These are phyloP conservation scores for Sebastes oblongus DNA, from an alignment of 2,797 vertebrate genomes.

Conservation along the genomic window DNA sequence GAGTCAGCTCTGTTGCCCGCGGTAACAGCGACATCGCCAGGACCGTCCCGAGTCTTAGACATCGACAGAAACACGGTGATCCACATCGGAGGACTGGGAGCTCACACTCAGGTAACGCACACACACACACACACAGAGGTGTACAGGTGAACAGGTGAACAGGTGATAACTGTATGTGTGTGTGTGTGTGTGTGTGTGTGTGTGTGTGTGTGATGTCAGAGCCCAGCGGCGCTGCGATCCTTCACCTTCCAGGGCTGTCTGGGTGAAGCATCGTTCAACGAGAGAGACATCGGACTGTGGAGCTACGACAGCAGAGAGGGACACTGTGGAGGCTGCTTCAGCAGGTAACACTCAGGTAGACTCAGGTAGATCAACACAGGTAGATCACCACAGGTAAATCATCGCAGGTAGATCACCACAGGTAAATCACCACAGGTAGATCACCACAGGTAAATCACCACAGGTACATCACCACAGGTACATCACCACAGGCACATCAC, in stretches of 20 bases:
- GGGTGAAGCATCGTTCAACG: constrained; percentile 89
- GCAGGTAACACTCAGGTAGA: constrained; percentile 81
- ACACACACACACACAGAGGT: neutral
- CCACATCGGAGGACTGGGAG: constrained; percentile 89
- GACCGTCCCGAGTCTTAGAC: constrained; percentile 85
- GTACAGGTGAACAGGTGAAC: neutral
- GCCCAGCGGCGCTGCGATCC: constrained; percentile 81
- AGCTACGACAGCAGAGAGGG: constrained; percentile 90
- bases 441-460: too few relatives aligned
- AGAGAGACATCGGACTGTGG: constrained; percentile 91
- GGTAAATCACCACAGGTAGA: too few relatives aligned
- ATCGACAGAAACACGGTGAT: constrained; percentile 87
- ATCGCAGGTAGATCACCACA: too few relatives aligned
- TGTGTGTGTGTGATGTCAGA: constrained; percentile 68
- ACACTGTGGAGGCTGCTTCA: constrained; percentile 90
- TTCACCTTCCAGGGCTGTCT: constrained; percentile 91
- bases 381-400: too few relatives aligned
- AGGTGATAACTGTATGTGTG: neutral
- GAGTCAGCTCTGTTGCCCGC: constrained; percentile 70
- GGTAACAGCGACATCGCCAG: constrained; percentile 82
- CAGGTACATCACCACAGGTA: too few relatives aligned
- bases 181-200: neutral
- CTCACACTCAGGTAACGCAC: constrained; percentile 14
- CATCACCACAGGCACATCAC: too few relatives aligned
- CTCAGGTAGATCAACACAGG: neutral